phyloP scores from a whole-genome alignment of 2,113 vertebrate genomes.

The Petaurus breviceps region DNA sequence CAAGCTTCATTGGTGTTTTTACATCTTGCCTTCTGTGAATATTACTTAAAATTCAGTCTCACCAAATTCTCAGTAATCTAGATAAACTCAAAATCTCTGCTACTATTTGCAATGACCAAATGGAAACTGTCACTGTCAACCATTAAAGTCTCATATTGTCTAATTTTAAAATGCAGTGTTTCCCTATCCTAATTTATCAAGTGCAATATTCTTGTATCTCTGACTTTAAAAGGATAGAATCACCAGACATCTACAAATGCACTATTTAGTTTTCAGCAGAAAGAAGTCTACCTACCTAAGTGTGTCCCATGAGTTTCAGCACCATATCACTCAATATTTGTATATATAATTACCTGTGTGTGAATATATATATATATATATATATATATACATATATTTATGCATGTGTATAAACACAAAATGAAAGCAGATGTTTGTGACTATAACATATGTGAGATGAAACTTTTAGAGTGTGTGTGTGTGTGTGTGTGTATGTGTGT shows the following conservation, averaged over 20 bases:
- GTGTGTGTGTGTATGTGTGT: not conserved
- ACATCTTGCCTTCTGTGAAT: not conserved
- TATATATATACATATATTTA: not conserved
- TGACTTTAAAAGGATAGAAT: slow-evolving; percentile 79
- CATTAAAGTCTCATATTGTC: slow-evolving; percentile 33
- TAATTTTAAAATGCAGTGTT: slow-evolving; percentile 71
- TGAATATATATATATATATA: too few species aligned
- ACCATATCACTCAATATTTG: not conserved
- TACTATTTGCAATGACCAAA: not conserved
- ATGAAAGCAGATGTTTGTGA: slow-evolving; percentile 76
- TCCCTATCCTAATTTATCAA: slow-evolving; percentile 40
- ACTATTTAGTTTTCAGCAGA: slow-evolving; percentile 77
- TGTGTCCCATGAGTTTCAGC: not conserved
- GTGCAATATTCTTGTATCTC: slow-evolving; percentile 68
- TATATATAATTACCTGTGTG: not conserved
- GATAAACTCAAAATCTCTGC: slow-evolving; percentile 35
- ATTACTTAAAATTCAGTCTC: not conserved
- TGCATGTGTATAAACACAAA: slow-evolving; percentile 52
- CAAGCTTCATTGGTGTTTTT: not conserved
- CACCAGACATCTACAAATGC: slow-evolving; percentile 74
- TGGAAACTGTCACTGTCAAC: slow-evolving; percentile 2
- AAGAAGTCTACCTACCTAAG: slow-evolving; percentile 38
- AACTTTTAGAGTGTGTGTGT: slow-evolving; percentile 60
- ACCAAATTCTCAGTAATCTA: not conserved
- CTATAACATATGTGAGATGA: slow-evolving; percentile 70